Percentiles rank a stretch among this genome's conserved stretches.
Conservation (phyloP, 2,113 vertebrate species). For the Plestiodon gilberti region DNA sequence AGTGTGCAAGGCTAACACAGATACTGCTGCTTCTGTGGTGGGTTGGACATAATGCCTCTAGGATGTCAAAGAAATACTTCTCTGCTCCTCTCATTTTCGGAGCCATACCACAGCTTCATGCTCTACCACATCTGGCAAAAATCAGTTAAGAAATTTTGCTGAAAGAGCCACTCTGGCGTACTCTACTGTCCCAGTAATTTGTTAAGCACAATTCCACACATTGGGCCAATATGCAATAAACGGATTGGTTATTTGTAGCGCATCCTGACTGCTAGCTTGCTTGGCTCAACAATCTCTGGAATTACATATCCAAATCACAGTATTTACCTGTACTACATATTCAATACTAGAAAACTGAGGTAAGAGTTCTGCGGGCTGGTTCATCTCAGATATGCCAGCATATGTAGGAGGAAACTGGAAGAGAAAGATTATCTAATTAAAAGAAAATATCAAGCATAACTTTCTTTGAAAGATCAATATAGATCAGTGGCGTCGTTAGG, state of each 20-base stretch:
- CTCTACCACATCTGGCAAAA: background rate
- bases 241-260: background rate
- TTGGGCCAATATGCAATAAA: background rate
- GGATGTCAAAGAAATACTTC: background rate
- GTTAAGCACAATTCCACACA: background rate
- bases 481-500: too few species aligned
- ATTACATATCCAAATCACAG: background rate
- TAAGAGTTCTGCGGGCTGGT: slow-evolving; percentile 95
- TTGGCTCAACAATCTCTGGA: background rate
- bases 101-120: background rate
- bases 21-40: background rate
- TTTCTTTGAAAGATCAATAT: background rate
- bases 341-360: slow-evolving; percentile 98
- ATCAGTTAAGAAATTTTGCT: background rate
- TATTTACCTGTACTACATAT: slow-evolving; percentile 95
- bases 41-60: background rate
- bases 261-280: background rate
- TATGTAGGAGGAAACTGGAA: slow-evolving; percentile 96
- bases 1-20: background rate
- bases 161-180: background rate
- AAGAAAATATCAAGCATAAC: slow-evolving; percentile 8
- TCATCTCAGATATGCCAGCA: slow-evolving; percentile 96
- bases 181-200: background rate
- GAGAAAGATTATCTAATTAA: slow-evolving; percentile 33
- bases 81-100: background rate